Percentiles rank a stretch among this genome's conserved stretches.
These are phyloP conservation scores for Epinotia nisella DNA, from an alignment of 2,888 invertebrate species.

Conservation along the genomic window DNA sequence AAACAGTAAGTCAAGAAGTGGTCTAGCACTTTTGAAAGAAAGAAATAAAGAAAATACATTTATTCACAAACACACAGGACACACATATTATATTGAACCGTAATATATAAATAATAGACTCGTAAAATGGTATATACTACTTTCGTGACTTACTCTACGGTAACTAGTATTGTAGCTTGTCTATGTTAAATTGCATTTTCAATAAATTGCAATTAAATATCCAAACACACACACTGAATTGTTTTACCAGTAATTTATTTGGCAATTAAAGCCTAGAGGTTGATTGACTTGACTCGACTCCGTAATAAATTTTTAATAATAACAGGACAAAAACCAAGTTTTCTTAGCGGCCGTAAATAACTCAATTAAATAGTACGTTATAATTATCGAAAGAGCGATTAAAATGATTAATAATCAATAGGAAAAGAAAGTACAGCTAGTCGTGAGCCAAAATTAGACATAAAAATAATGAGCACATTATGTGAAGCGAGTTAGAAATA, in stretches of 20 bases:
- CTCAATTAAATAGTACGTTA: constrained; percentile 72
- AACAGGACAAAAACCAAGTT: constrained; percentile 25
- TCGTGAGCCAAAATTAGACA: constrained; percentile 65
- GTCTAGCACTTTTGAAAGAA: no score
- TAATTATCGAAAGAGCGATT: constrained; percentile 69
- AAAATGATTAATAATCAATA: constrained; percentile 79
- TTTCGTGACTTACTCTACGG: background rate
- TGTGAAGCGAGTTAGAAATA: constrained; percentile 69
- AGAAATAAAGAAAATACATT: no score
- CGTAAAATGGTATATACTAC: no score
- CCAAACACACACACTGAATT: background rate
- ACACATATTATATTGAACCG: no score
- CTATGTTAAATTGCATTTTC: background rate
- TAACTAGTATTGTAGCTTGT: background rate
- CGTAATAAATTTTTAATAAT: constrained; percentile 30
- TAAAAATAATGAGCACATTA: constrained; percentile 78
- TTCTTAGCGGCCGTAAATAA: constrained; percentile 62
- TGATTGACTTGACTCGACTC: constrained; percentile 23
- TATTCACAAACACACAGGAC: no score
- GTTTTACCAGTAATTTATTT: constrained; percentile 23
- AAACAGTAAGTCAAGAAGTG: no score
- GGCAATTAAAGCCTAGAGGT: constrained; percentile 17
- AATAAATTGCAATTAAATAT: constrained; percentile 12
- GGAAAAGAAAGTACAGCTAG: constrained; percentile 77
- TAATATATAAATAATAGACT: no score